Conservation (phyloP, 2,797 vertebrate species). For the Thripadectes ignobilis region DNA sequence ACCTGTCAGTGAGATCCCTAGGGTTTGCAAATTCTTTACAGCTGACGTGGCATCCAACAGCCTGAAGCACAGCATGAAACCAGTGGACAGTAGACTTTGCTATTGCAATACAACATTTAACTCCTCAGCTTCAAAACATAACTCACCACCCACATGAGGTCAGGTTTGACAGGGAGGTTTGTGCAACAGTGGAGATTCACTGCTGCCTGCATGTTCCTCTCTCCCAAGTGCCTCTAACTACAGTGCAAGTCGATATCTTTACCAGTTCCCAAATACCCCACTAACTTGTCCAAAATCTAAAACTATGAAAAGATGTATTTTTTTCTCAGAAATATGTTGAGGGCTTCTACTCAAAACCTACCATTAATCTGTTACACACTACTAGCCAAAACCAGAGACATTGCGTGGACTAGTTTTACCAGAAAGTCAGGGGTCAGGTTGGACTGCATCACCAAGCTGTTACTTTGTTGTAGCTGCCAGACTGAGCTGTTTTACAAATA, state of each 20-base stretch:
- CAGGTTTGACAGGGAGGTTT: background rate
- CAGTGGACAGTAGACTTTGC: background rate
- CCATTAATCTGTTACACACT: background rate
- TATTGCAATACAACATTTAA: background rate
- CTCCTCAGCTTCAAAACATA: background rate
- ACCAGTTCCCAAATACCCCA: background rate
- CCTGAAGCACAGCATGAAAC: fast-evolving
- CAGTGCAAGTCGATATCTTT: fast-evolving
- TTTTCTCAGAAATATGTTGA: background rate
- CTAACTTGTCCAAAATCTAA: background rate
- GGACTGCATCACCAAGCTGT: background rate
- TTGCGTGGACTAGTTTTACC: background rate
- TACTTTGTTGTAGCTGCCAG: background rate
- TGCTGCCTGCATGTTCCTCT: background rate
- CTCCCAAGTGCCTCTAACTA: background rate
- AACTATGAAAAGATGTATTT: background rate
- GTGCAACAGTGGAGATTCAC: background rate
- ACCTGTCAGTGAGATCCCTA: background rate
- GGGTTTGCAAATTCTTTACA: background rate
- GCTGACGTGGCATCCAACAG: fast-evolving
- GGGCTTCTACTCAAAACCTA: background rate
- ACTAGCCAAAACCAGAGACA: background rate
- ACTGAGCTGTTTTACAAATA: background rate
- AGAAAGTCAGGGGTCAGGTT: background rate
- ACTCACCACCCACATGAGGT: background rate